Conservation (phyloP, 2,797 vertebrate genomes). For the Bovichtus diacanthus region DNA sequence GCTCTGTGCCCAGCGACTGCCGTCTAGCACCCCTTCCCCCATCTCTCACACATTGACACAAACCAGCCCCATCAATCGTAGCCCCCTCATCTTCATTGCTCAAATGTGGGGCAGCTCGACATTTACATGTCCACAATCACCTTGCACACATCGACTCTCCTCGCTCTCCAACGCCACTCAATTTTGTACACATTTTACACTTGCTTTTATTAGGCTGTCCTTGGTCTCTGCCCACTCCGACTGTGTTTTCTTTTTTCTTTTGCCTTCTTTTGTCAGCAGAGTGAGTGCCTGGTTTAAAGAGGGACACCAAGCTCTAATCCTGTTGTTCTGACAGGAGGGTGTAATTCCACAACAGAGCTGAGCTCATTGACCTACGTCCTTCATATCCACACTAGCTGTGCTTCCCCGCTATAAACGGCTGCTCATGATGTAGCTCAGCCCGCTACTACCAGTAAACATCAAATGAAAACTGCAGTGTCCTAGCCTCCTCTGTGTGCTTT, state of each 20-base stretch:
- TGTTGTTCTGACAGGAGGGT: conserved; percentile 74
- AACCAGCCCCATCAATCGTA: conserved; percentile 51
- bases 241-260: conserved; percentile 10
- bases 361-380: conserved; percentile 67
- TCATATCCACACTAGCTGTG: conserved; percentile 41
- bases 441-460: not conserved
- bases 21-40: conserved; percentile 72
- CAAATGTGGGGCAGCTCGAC: conserved; percentile 43
- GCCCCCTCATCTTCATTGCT: conserved; percentile 51
- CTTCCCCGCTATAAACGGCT: conserved; percentile 30
- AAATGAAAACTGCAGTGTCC: not conserved
- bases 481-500: not conserved
- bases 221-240: conserved; percentile 34
- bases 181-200: conserved; percentile 39
- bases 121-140: conserved; percentile 53
- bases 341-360: conserved; percentile 75
- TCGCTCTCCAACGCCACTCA: conserved; percentile 23
- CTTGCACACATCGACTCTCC: conserved; percentile 15
- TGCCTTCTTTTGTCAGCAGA: conserved; percentile 47
- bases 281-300: conserved; percentile 66
- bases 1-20: conserved; percentile 82
- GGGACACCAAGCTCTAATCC: conserved; percentile 74
- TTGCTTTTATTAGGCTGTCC: conserved; percentile 42
- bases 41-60: conserved; percentile 46
- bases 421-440: conserved; percentile 27